Conservation (phyloP, 2,797 vertebrate genomes). For the Gephyroberyx darwinii region DNA sequence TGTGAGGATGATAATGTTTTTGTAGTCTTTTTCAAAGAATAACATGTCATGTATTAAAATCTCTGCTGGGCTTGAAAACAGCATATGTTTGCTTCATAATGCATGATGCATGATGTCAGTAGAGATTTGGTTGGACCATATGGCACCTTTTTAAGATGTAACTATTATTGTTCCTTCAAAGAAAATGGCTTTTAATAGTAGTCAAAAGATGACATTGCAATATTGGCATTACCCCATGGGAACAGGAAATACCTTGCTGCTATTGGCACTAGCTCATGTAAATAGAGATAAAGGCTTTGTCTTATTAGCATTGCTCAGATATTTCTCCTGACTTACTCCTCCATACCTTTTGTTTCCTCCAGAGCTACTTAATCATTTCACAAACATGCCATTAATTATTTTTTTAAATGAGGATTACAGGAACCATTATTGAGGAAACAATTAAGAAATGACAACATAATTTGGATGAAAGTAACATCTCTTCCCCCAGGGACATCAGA, state of each 20-base stretch:
- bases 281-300: conserved; percentile 44
- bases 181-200: conserved; percentile 34
- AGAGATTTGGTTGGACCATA: conserved; percentile 74
- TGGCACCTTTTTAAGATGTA: conserved; percentile 62
- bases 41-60: conserved; percentile 52
- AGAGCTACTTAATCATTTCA: conserved; percentile 37
- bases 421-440: conserved; percentile 35
- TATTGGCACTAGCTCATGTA: conserved; percentile 31
- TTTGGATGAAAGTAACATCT: conserved; percentile 40
- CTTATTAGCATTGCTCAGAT: conserved; percentile 56
- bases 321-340: conserved; percentile 28
- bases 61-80: conserved; percentile 61
- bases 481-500: conserved; percentile 20
- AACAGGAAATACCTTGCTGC: conserved; percentile 25
- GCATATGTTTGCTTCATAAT: conserved; percentile 80
- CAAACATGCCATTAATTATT: conserved; percentile 47
- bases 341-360: conserved; percentile 34
- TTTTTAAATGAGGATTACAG: conserved; percentile 39
- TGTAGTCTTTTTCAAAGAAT: conserved; percentile 53
- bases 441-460: conserved; percentile 47
- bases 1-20: conserved; percentile 32
- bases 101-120: conserved; percentile 73
- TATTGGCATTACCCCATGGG: conserved; percentile 29
- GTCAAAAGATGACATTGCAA: conserved; percentile 32
- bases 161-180: conserved; percentile 41